Evolutionary conservation across 1,140 invertebrate genomes (phyloP).

Genomic region (Nylanderia fulva): DNA sequence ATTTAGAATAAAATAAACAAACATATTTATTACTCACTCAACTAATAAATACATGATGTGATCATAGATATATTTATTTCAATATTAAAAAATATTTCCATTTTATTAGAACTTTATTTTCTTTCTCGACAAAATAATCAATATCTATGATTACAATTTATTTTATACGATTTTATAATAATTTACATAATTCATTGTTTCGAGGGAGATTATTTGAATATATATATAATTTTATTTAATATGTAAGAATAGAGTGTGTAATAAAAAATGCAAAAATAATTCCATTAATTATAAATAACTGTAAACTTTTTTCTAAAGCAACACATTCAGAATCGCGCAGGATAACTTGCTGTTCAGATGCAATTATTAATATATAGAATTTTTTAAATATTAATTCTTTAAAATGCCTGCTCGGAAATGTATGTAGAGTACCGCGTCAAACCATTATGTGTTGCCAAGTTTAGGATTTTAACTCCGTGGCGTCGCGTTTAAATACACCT

Average conservation of each 20-base stretch:
- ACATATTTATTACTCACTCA: background rate
- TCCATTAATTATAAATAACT: background rate
- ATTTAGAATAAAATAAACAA: slow-evolving; percentile 9
- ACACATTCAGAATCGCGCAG: background rate
- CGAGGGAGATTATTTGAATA: no score
- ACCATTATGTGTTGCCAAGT: background rate
- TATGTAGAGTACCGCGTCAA: background rate
- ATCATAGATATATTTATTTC: no score
- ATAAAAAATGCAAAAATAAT: background rate
- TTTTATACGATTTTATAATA: background rate
- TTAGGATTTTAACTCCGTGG: slow-evolving; percentile 36
- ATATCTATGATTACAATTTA: background rate
- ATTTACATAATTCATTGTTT: no score
- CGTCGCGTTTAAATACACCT: slow-evolving; percentile 52
- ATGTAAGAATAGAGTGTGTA: background rate
- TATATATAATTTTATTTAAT: background rate
- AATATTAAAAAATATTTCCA: no score
- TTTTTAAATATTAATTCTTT: background rate
- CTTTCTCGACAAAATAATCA: background rate
- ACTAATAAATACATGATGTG: no score
- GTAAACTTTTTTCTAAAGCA: background rate
- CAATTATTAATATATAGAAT: background rate
- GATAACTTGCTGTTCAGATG: background rate
- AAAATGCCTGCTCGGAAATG: background rate
- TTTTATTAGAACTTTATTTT: no score